Percentiles rank a stretch among this genome's conserved stretches.
These are phyloP conservation scores for Drosophila greeni DNA, from an alignment of 2,888 invertebrate species.

Conservation along the genomic window DNA sequence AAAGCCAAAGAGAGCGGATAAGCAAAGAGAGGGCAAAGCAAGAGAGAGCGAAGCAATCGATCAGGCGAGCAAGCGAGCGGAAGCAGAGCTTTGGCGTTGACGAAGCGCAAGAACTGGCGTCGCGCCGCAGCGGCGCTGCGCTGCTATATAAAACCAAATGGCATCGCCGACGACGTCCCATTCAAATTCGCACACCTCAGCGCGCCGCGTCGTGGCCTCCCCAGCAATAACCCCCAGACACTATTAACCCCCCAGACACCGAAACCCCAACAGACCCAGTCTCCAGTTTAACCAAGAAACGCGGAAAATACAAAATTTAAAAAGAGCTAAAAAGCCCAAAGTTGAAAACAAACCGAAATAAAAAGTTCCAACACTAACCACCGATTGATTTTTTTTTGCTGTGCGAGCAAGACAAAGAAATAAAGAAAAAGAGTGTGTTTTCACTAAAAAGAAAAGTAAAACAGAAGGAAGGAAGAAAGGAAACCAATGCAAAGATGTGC, in stretches of 20 bases:
- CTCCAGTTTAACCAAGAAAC: constrained; percentile 1
- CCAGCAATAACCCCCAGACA: constrained; percentile 13
- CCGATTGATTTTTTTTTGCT: constrained; percentile 24
- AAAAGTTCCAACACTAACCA: constrained; percentile 11
- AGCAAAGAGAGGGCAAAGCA: constrained; percentile 22
- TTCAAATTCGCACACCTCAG: constrained; percentile 66
- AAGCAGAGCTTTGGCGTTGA: constrained; percentile 26
- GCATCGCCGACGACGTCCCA: constrained; percentile 37
- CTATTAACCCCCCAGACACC: constrained; percentile 10
- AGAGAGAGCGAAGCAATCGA: constrained; percentile 5
- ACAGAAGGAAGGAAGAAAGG: constrained; percentile 8
- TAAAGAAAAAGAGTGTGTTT: constrained; percentile 11
- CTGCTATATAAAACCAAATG: constrained; percentile 61
- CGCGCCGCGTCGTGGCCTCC: constrained; percentile 51
- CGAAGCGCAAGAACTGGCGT: constrained; percentile 47
- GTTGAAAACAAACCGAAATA: constrained; percentile 5
- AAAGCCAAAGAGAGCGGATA: constrained; percentile 5
- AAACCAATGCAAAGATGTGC: constrained; percentile 75
- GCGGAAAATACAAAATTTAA: constrained; percentile 11
- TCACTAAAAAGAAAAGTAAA: background rate
- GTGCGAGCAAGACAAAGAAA: constrained; percentile 25
- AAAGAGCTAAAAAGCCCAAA: background rate
- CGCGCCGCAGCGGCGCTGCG: constrained; percentile 33
- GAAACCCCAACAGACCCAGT: constrained; percentile 1
- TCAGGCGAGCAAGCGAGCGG: constrained; percentile 10